These are phyloP conservation scores for Coptotermes formosanus DNA, from an alignment of 1,140 invertebrate species.

Conservation along the genomic window DNA sequence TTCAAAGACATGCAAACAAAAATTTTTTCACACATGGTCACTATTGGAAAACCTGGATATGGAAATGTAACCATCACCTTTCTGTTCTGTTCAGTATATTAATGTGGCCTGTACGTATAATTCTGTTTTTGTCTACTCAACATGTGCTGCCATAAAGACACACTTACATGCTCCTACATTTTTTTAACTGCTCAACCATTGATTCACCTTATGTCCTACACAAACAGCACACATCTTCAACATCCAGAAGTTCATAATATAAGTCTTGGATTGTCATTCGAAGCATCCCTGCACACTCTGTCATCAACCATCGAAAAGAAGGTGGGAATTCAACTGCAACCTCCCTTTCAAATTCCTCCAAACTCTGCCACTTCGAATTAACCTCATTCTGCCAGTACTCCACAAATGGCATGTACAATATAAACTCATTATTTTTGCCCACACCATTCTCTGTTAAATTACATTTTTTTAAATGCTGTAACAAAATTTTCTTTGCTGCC, in stretches of 20 bases:
- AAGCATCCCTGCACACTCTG: constrained; percentile 49
- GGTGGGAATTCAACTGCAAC: constrained; percentile 48
- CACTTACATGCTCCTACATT: background rate
- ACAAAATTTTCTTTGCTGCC: too few relatives aligned
- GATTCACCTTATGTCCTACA: background rate
- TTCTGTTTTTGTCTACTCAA: too few relatives aligned
- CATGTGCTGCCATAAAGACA: too few relatives aligned
- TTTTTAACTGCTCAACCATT: background rate
- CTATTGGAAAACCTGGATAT: too few relatives aligned
- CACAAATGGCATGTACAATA: background rate
- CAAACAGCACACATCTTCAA: constrained; percentile 39
- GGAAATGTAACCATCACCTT: too few relatives aligned
- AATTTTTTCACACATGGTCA: too few relatives aligned
- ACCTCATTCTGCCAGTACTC: background rate
- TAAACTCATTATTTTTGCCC: background rate
- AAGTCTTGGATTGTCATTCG: constrained; percentile 48
- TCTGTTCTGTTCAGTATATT: too few relatives aligned
- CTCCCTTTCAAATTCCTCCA: constrained; percentile 36
- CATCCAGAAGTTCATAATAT: constrained; percentile 49
- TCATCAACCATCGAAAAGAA: constrained; percentile 54
- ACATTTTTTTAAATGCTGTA: too few relatives aligned
- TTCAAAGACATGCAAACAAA: too few relatives aligned
- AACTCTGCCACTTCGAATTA: background rate
- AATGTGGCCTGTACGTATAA: too few relatives aligned
- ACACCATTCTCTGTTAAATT: background rate